phyloP scores from a whole-genome alignment of 2,113 vertebrate genomes.

The Stigmatopora argus region DNA sequence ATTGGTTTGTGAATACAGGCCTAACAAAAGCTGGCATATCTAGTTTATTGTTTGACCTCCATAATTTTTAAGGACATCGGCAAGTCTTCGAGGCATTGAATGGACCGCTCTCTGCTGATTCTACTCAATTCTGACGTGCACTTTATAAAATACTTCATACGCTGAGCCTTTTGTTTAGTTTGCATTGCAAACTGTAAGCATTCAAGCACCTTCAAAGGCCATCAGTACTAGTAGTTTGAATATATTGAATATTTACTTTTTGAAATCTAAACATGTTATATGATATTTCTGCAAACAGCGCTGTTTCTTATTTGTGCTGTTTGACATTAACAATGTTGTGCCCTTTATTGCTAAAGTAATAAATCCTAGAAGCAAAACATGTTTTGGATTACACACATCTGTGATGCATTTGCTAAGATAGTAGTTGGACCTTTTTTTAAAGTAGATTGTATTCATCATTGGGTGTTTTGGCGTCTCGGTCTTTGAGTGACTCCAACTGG shows the following conservation, averaged over 20 bases:
- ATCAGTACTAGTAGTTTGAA: background rate
- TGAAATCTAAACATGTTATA: background rate
- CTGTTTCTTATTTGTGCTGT: background rate
- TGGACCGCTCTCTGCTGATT: no score
- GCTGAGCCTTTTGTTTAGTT: no score
- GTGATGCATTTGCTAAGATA: slow-evolving; percentile 18
- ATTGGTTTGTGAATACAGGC: no score
- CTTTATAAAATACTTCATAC: no score
- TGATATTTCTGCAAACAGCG: background rate
- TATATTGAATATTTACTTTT: background rate
- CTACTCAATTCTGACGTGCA: no score
- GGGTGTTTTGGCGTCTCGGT: slow-evolving; percentile 23
- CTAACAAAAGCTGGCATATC: no score
- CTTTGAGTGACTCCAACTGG: slow-evolving; percentile 35
- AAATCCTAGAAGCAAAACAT: slow-evolving; percentile 9
- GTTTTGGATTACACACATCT: slow-evolving; percentile 9
- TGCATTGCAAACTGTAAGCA: background rate
- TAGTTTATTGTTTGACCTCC: no score
- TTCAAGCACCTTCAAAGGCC: no score
- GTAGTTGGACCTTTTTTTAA: slow-evolving; percentile 30
- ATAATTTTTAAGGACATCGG: no score
- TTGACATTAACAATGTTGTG: background rate
- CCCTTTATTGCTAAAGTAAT: slow-evolving; percentile 9
- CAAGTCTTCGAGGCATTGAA: no score
- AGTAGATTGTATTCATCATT: slow-evolving; percentile 33